Percentiles rank a stretch among this genome's conserved stretches.
These are phyloP conservation scores for Polydesmus complanatus DNA, from an alignment of 2,888 invertebrate species.

Conservation along the genomic window DNA sequence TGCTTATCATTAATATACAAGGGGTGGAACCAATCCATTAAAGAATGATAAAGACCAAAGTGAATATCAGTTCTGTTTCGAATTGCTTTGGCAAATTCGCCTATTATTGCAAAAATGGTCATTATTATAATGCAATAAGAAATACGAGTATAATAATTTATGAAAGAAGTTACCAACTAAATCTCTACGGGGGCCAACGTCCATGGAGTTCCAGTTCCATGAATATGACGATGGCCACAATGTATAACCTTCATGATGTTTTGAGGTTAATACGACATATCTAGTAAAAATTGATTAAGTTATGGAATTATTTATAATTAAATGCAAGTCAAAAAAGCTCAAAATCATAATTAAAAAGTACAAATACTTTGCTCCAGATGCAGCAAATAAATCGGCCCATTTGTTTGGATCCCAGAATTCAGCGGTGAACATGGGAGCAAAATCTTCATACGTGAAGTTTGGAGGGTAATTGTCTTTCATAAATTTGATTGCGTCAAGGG, in stretches of 20 bases:
- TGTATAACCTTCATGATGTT: slow-evolving; percentile 38
- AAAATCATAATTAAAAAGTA: no score
- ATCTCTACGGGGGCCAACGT: slow-evolving; percentile 35
- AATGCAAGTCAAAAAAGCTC: not conserved
- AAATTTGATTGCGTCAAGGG: slow-evolving; percentile 38
- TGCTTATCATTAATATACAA: slow-evolving; percentile 29
- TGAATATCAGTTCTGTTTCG: slow-evolving; percentile 45
- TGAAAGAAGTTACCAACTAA: slow-evolving; percentile 29
- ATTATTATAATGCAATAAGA: not conserved
- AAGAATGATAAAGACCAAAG: slow-evolving; percentile 72
- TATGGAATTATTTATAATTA: not conserved
- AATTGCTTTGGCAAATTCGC: slow-evolving; percentile 44
- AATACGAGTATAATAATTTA: not conserved
- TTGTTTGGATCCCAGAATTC: slow-evolving; percentile 35
- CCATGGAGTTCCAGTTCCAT: slow-evolving; percentile 36
- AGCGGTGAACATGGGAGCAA: slow-evolving; percentile 45
- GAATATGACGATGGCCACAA: slow-evolving; percentile 35
- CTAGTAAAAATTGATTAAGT: slow-evolving; percentile 23
- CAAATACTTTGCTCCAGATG: slow-evolving; percentile 36
- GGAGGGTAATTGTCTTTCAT: slow-evolving; percentile 74
- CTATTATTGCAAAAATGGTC: no score
- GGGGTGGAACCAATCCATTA: slow-evolving; percentile 80
- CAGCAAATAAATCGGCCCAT: slow-evolving; percentile 36
- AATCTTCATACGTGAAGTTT: slow-evolving; percentile 78
- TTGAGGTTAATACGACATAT: slow-evolving; percentile 36